Evolutionary conservation across 2,113 vertebrate species (phyloP).

Genomic region (Pedionomus torquatus): DNA sequence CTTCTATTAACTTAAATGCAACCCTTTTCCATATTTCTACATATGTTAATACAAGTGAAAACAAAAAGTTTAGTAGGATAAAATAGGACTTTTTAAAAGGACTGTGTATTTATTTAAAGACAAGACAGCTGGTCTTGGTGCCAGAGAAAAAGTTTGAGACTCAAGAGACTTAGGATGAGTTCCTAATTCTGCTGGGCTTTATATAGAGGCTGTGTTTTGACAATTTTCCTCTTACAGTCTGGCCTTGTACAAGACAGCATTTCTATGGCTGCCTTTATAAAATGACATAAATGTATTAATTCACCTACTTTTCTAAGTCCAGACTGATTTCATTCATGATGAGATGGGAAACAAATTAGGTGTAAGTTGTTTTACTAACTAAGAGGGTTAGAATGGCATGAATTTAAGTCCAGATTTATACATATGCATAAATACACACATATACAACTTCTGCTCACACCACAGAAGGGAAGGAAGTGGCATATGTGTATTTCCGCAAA

Average conservation of each 20-base stretch:
- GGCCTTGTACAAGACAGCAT: neutral
- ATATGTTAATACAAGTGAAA: neutral
- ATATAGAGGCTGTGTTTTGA: neutral
- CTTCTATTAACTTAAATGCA: neutral
- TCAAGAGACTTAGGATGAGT: neutral
- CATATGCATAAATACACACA: neutral
- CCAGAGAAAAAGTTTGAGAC: neutral
- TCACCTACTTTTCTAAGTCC: neutral
- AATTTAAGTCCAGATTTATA: neutral
- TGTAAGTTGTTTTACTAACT: neutral
- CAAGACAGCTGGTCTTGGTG: neutral
- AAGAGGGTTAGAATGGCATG: neutral
- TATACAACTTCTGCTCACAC: neutral
- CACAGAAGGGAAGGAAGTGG: neutral
- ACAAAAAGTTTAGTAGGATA: neutral
- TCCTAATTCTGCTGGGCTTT: neutral
- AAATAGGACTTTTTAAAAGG: neutral
- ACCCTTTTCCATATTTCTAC: neutral
- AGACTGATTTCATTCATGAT: neutral
- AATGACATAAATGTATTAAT: neutral
- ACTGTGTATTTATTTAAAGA: neutral
- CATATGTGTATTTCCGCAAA: neutral
- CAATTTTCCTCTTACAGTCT: neutral
- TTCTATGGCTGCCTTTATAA: neutral
- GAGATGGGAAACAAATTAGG: neutral